These are phyloP conservation scores for Alloscopus bannaensis DNA, from an alignment of 2,888 invertebrate genomes.

Conservation along the genomic window DNA sequence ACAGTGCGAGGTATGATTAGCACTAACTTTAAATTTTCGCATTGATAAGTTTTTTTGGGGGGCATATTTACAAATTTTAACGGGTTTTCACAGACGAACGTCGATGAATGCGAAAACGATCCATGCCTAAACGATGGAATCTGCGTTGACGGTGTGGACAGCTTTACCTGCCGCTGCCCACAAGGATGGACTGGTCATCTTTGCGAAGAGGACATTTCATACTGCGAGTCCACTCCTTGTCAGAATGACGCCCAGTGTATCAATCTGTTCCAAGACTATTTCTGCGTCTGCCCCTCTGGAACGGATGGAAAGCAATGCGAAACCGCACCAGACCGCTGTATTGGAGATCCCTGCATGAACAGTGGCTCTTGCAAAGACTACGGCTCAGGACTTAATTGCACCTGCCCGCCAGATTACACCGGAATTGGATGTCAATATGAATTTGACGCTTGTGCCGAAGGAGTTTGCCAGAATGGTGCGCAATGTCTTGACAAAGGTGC, in stretches of 20 bases:
- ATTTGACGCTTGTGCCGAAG: constrained; percentile 92
- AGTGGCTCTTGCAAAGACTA: constrained; percentile 96
- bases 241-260: constrained; percentile 95
- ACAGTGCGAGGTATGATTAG: constrained; percentile 82
- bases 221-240: constrained; percentile 90
- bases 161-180: constrained; percentile 87
- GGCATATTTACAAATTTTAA: neutral
- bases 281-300: constrained; percentile 96
- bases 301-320: constrained; percentile 98
- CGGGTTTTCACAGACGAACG: constrained; percentile 81
- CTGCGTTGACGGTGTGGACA: constrained; percentile 90
- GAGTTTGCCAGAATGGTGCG: constrained; percentile 95
- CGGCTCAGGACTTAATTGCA: constrained; percentile 95
- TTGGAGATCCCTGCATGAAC: constrained; percentile 96
- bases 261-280: constrained; percentile 92
- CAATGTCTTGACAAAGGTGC: constrained; percentile 91
- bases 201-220: constrained; percentile 91
- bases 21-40: neutral
- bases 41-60: neutral
- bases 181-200: constrained; percentile 91
- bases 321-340: constrained; percentile 95
- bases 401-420: constrained; percentile 89
- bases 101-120: constrained; percentile 89
- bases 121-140: constrained; percentile 93
- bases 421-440: constrained; percentile 96